Percentiles rank a stretch among this genome's conserved stretches.
Conservation (phyloP, 2,797 vertebrate species). For the Artibeus jamaicensis region DNA sequence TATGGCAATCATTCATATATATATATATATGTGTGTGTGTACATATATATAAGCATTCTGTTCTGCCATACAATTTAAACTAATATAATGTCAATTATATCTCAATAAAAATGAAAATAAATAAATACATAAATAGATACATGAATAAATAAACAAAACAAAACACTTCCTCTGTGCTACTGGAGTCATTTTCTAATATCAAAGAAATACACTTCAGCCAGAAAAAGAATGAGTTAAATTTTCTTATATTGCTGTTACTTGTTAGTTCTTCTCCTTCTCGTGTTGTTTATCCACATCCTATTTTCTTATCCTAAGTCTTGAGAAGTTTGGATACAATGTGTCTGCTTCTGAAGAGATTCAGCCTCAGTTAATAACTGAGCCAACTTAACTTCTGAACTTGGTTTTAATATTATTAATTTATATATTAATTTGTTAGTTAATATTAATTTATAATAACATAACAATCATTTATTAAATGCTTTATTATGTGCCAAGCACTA, state of each 20-base stretch:
- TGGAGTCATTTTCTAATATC: background rate
- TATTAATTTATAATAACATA: background rate
- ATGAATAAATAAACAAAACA: background rate
- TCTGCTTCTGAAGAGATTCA: background rate
- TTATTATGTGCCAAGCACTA: background rate
- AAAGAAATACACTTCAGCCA: background rate
- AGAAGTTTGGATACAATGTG: background rate
- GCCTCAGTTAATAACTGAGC: background rate
- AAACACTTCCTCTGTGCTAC: background rate
- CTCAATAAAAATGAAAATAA: background rate
- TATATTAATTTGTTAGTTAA: too few species aligned
- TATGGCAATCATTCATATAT: background rate
- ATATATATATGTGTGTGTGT: background rate
- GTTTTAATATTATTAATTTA: constrained; percentile 20
- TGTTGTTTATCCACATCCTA: background rate
- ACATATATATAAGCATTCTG: background rate
- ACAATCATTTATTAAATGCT: background rate
- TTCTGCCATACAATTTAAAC: background rate
- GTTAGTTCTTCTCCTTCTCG: background rate
- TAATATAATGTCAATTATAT: background rate
- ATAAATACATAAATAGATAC: background rate
- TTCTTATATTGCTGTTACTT: background rate
- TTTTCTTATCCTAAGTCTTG: background rate
- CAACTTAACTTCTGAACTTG: background rate
- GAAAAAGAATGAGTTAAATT: background rate